Conservation (phyloP, 2,113 vertebrate genomes). For the Calyptommatus sinebrachiatus region DNA sequence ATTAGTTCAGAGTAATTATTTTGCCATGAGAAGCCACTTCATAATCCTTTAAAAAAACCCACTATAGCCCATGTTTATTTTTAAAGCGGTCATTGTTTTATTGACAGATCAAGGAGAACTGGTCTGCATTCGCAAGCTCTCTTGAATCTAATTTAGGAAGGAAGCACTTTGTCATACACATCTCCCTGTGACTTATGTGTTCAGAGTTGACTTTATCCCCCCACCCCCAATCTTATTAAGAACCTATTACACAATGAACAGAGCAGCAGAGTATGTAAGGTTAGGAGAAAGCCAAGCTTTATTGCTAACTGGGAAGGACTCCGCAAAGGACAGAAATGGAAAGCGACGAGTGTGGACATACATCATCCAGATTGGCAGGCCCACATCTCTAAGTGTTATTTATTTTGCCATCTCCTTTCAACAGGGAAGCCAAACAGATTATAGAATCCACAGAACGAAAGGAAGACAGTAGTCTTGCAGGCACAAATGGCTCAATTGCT, state of each 20-base stretch:
- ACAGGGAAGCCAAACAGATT: not conserved
- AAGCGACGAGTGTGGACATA: constrained; percentile 41
- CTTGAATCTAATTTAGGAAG: constrained; percentile 59
- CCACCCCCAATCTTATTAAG: constrained; percentile 65
- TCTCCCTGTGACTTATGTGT: constrained; percentile 68
- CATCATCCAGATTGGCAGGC: constrained; percentile 53
- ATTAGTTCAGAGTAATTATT: not conserved
- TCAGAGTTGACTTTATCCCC: constrained; percentile 56
- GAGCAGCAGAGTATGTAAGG: constrained; percentile 49
- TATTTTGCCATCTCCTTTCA: constrained; percentile 25
- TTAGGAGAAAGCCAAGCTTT: constrained; percentile 53
- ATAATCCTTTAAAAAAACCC: not conserved
- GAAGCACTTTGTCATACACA: constrained; percentile 48
- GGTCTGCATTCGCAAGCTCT: constrained; percentile 63
- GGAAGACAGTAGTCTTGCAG: no score
- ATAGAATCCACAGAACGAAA: not conserved
- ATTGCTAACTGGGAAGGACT: constrained; percentile 44
- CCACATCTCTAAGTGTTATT: constrained; percentile 4
- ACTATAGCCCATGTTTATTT: not conserved
- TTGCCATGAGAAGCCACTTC: not conserved
- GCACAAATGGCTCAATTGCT: no score
- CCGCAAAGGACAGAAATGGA: not conserved
- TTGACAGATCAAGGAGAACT: constrained; percentile 37
- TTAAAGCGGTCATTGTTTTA: constrained; percentile 28
- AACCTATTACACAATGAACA: constrained; percentile 62